Evolutionary conservation across 1,140 invertebrate species (phyloP).

Genomic region (Formica exsecta): DNA sequence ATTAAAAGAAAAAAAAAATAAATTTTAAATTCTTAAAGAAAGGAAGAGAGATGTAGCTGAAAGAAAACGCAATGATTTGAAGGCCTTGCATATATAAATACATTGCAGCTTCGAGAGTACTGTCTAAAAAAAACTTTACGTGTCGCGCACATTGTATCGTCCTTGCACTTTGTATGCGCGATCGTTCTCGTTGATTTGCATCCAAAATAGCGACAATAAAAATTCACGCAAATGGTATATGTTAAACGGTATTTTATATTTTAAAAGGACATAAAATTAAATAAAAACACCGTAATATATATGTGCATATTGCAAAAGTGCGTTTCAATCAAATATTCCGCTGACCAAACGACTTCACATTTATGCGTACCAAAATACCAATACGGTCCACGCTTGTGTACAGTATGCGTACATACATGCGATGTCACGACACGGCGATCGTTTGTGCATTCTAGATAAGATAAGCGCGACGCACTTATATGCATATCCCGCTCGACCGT

Average conservation of each 20-base stretch:
- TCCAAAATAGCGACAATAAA: neutral
- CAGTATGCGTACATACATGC: too few species aligned
- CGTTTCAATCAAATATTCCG: conserved; percentile 7
- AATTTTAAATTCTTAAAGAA: neutral
- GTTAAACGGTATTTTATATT: neutral
- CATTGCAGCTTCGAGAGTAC: conserved; percentile 5
- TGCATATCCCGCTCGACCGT: conserved; percentile 29
- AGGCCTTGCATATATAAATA: conserved; percentile 19
- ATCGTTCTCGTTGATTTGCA: neutral
- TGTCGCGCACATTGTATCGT: conserved; percentile 9
- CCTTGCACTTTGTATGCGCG: conserved; percentile 37
- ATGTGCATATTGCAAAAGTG: neutral
- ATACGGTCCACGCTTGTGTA: neutral
- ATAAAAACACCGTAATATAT: neutral
- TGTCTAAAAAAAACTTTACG: conserved; percentile 38
- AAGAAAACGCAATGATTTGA: neutral
- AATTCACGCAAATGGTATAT: neutral
- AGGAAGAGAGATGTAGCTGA: neutral
- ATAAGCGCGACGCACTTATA: conserved; percentile 36
- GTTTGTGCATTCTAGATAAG: conserved; percentile 51
- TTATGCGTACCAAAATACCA: neutral
- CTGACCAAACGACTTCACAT: conserved; percentile 6
- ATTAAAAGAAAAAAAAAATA: neutral
- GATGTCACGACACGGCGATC: neutral
- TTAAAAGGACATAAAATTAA: neutral